Evolutionary conservation across 2,113 vertebrate genomes (phyloP).

Genomic region (Varanus komodoensis): DNA sequence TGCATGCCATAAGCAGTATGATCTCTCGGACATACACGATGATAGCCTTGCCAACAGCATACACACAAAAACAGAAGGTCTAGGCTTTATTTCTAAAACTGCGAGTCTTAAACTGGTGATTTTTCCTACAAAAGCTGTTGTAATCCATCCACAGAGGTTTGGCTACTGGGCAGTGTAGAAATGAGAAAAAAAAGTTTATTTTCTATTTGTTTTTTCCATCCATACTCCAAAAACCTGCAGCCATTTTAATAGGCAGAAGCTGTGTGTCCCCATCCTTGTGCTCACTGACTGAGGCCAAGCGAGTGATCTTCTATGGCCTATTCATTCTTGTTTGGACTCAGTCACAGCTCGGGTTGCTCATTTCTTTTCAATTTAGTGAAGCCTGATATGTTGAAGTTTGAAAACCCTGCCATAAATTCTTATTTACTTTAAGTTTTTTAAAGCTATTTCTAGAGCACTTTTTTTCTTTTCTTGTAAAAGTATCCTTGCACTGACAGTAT

Average conservation of each 20-base stretch:
- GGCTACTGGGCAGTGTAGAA: too few species aligned
- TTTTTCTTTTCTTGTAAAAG: not conserved
- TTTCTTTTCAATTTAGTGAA: not conserved
- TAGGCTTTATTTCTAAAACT: not conserved
- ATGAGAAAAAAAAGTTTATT: too few species aligned
- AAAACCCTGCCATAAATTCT: not conserved
- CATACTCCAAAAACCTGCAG: not conserved
- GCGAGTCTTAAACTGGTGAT: not conserved
- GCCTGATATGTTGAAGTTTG: not conserved
- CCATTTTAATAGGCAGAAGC: not conserved
- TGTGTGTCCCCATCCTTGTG: not conserved
- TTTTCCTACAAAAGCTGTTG: not conserved
- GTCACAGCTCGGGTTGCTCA: not conserved
- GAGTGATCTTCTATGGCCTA: not conserved
- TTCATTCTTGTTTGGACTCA: constrained; percentile 4
- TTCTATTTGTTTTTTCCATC: not conserved
- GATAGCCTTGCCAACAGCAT: constrained; percentile 13
- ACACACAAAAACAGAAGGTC: not conserved
- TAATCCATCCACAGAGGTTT: too few species aligned
- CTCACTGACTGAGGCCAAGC: not conserved
- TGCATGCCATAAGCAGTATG: not conserved
- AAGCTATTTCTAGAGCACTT: not conserved
- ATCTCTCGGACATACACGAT: not conserved
- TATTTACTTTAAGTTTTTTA: not conserved
- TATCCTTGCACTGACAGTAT: not conserved